Evolutionary conservation across 2,113 vertebrate species (phyloP), one percentile per base, ranked within the genome.

Genomic region (Silurus glanis): DNA sequence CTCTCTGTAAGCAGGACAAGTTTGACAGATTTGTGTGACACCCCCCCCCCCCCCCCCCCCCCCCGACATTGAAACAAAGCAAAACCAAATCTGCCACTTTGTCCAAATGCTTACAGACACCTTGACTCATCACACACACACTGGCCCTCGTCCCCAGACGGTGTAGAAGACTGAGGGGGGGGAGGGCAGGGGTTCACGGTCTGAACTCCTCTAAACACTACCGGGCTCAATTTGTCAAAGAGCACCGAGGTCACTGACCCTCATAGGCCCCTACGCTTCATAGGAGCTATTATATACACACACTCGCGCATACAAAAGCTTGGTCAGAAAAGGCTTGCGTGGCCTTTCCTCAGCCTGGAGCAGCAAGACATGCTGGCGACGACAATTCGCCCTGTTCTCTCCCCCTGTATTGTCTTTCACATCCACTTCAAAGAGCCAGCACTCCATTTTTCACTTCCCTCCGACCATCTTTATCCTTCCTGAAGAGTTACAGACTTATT

Each of bases 211-310:
- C 56, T 90, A 82, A 90, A 55, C 62, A 87, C 83, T 85, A 83
- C 80, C 59, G 62, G 81, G 75, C 80, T 88, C 83, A 90, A 88
- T 91, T 91, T 87, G 89, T 91, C 83, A 89, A 87, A 85, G 76
- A 82, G 85, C 86, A 84, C 76, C 79, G 71, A 56, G 75, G 67
- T 85, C 82, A n/a, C 23, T 88, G 84, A 89, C 88, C 89, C 86
- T 71, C 56, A 13, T 2, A 83, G 79, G 45, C 87, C 82, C 78
- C 49, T 61, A 17, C 59, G 1, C 64, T 61, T 84, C 62, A 72
- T 55, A 89, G 83, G 84, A 89, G 86, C 67, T 17, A 3, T 61
- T 81, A 75, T 76, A 25, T 83, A 69, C 17, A 13, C 28, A 16
- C 80, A 51, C 58, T 23, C 55, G n/a, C 56, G 58, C 74, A n/a